Conservation (phyloP, 2,797 vertebrate genomes). For the Salarias fasciatus region DNA sequence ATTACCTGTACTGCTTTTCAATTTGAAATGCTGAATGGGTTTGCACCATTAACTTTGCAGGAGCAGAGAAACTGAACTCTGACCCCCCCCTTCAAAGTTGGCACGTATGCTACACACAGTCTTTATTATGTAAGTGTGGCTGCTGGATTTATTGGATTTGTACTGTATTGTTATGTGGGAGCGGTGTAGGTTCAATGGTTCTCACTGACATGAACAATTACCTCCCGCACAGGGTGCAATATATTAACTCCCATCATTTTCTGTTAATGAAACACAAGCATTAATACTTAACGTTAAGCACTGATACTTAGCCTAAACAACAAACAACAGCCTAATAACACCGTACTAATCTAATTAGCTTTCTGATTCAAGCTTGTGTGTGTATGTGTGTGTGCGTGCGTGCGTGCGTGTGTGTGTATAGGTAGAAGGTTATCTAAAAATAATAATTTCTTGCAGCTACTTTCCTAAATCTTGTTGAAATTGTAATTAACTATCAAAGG, state of each 20-base stretch:
- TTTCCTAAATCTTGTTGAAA: constrained; percentile 61
- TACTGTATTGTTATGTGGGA: constrained; percentile 4
- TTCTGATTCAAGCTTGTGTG: too few relatives aligned
- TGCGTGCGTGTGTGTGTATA: too few relatives aligned
- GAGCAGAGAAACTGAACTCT: too few relatives aligned
- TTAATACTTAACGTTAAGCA: constrained; percentile 37
- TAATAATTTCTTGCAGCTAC: constrained; percentile 33
- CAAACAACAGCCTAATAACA: constrained; percentile 15
- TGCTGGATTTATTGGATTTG: constrained; percentile 2
- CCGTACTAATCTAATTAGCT: constrained; percentile 40
- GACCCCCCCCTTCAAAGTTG: too few relatives aligned
- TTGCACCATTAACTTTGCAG: too few relatives aligned
- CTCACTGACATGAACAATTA: constrained; percentile 33
- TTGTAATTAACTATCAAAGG: constrained; percentile 65
- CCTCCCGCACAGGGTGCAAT: neutral
- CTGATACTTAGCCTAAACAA: neutral
- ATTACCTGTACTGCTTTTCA: too few relatives aligned
- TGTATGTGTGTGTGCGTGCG: constrained; percentile 1
- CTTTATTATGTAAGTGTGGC: too few relatives aligned
- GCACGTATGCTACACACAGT: too few relatives aligned
- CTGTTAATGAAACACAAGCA: constrained; percentile 37
- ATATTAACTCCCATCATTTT: constrained; percentile 23
- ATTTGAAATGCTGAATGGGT: too few relatives aligned
- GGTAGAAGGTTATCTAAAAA: constrained; percentile 42
- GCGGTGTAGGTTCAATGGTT: constrained; percentile 28